These are phyloP conservation scores for Venustaconcha ellipsiformis DNA, from an alignment of 1,140 invertebrate species.

Conservation along the genomic window DNA sequence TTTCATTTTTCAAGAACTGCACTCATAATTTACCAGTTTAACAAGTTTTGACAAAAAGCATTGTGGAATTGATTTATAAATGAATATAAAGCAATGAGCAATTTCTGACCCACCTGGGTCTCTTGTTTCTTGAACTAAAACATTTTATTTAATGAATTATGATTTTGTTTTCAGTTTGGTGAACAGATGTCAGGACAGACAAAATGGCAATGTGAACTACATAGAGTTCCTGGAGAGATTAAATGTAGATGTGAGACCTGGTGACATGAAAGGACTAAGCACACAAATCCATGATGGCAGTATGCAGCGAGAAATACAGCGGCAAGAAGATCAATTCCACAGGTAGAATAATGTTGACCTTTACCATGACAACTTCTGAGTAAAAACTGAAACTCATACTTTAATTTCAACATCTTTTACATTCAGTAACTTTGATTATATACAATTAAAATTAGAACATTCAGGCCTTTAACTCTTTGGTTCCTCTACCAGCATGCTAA, in stretches of 20 bases:
- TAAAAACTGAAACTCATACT: too few species aligned
- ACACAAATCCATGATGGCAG: conserved; percentile 58
- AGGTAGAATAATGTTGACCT: conserved; percentile 35
- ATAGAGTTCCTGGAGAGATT: conserved; percentile 60
- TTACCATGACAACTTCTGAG: too few species aligned
- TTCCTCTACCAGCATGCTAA: too few species aligned
- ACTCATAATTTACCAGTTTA: too few species aligned
- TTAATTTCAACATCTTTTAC: too few species aligned
- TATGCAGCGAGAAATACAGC: conserved; percentile 39
- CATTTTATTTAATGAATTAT: background rate
- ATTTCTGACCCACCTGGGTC: background rate
- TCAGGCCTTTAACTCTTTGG: too few species aligned
- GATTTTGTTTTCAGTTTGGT: conserved; percentile 50
- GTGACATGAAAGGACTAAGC: conserved; percentile 60
- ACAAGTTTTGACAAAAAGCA: too few species aligned
- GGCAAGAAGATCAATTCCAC: conserved; percentile 45
- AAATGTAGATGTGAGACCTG: conserved; percentile 59
- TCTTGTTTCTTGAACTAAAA: background rate
- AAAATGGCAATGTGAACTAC: conserved; percentile 58
- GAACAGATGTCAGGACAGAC: conserved; percentile 39
- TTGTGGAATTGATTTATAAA: too few species aligned
- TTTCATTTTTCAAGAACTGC: too few species aligned
- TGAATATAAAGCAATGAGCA: too few species aligned
- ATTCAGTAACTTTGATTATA: too few species aligned
- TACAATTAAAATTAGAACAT: too few species aligned